Conservation (phyloP, 1,140 invertebrate genomes). For the Heliconius hewitsoni region DNA sequence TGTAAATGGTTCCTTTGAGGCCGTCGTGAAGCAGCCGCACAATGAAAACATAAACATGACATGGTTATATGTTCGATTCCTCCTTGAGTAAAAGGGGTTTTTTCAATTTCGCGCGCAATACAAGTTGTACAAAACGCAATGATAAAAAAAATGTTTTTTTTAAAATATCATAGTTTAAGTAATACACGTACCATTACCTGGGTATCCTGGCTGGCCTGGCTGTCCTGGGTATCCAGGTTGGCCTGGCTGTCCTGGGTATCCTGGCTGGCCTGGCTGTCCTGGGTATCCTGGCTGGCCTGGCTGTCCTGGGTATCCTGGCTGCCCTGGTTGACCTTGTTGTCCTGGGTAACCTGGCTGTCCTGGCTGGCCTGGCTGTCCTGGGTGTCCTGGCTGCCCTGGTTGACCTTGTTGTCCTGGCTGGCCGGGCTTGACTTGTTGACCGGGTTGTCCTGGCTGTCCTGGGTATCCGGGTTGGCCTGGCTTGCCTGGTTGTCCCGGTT, state of each 20-base stretch:
- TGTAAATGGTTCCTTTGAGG: too few relatives aligned
- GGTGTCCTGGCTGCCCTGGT: conserved; percentile 37
- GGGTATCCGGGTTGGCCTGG: conserved; percentile 3
- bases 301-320: conserved; percentile 25
- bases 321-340: conserved; percentile 29
- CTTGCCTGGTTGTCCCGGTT: conserved; percentile 35
- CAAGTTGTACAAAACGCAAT: background rate
- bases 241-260: background rate
- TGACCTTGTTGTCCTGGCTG: conserved; percentile 34
- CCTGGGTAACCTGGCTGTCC: conserved; percentile 39
- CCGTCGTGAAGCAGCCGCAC: too few relatives aligned
- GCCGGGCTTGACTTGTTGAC: conserved; percentile 32
- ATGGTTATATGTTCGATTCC: too few relatives aligned
- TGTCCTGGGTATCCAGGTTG: background rate
- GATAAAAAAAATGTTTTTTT: background rate
- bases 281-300: conserved; percentile 37
- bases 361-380: conserved; percentile 37
- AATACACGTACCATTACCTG: conserved; percentile 17
- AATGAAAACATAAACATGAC: too few relatives aligned
- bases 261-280: conserved; percentile 25
- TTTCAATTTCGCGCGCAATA: too few relatives aligned
- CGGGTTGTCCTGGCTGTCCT: conserved; percentile 17
- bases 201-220: background rate
- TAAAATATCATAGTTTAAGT: background rate
- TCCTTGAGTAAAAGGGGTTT: too few relatives aligned